phyloP scores from a whole-genome alignment of 2,113 vertebrate species.

The Nerophis ophidion region DNA sequence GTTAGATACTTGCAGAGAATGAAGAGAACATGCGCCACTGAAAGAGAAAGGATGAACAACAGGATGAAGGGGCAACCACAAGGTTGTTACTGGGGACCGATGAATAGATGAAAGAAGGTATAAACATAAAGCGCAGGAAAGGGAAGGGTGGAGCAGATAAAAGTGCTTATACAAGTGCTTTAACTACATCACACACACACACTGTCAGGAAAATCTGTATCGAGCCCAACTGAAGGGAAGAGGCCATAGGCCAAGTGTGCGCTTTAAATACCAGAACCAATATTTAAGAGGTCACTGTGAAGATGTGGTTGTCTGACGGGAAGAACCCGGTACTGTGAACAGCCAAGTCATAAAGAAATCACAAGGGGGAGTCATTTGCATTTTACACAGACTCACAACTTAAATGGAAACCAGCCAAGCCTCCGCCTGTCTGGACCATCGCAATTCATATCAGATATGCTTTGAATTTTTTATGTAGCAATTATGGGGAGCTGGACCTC shows the following conservation, averaged over 20 bases:
- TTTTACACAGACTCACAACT: slow-evolving; percentile 52
- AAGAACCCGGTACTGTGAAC: slow-evolving; percentile 60
- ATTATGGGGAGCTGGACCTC: slow-evolving; percentile 58
- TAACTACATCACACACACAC: slow-evolving; percentile 1
- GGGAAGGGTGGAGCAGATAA: slow-evolving; percentile 4
- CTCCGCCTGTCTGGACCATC: slow-evolving; percentile 43
- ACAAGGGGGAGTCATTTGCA: slow-evolving; percentile 63
- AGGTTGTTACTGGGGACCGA: background rate
- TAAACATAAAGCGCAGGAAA: slow-evolving; percentile 12
- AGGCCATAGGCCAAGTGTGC: slow-evolving; percentile 47
- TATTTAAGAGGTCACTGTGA: slow-evolving; percentile 62
- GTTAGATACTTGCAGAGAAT: slow-evolving; percentile 1
- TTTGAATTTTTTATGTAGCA: slow-evolving; percentile 66
- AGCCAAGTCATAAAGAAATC: slow-evolving; percentile 54
- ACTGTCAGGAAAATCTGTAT: slow-evolving; percentile 19
- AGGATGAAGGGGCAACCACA: slow-evolving; percentile 18
- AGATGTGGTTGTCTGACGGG: slow-evolving; percentile 60
- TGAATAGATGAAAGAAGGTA: slow-evolving; percentile 22
- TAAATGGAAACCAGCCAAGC: slow-evolving; percentile 42
- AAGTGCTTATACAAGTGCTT: no score
- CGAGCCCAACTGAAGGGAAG: slow-evolving; percentile 34
- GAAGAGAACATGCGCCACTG: slow-evolving; percentile 6
- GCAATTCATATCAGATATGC: slow-evolving; percentile 56
- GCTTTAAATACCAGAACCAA: slow-evolving; percentile 71
- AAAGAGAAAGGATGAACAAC: slow-evolving; percentile 30